Evolutionary conservation across 1,140 invertebrate species (phyloP).

Genomic region (Plutomurus gul): DNA sequence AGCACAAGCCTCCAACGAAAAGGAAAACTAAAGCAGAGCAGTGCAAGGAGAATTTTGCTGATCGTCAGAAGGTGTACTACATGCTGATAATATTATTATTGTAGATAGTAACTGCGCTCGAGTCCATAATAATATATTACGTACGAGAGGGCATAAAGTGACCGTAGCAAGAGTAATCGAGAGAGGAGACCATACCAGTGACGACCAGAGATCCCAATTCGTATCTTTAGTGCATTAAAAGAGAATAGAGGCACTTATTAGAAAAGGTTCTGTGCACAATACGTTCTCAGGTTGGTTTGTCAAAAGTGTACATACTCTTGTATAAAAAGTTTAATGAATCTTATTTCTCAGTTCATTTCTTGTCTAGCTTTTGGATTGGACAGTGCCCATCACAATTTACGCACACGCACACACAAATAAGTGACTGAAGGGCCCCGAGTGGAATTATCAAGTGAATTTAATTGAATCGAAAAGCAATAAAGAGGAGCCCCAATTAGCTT

Average conservation of each 20-base stretch:
- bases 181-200: no score
- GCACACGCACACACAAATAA: not conserved
- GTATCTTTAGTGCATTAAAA: no score
- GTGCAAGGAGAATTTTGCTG: not conserved
- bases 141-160: no score
- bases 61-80: no score
- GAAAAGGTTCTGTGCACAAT: no score
- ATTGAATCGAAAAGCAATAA: not conserved
- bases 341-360: constrained; percentile 32
- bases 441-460: not conserved
- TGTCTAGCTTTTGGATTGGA: constrained; percentile 19
- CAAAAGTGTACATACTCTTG: constrained; percentile 28
- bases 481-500: not conserved
- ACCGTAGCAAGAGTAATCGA: no score
- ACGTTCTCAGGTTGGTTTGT: constrained; percentile 8
- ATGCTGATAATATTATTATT: not conserved
- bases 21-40: constrained; percentile 21
- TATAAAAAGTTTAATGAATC: constrained; percentile 38
- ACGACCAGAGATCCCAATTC: no score
- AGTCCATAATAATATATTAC: no score
- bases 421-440: not conserved
- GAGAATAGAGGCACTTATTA: not conserved
- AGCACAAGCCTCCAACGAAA: not conserved
- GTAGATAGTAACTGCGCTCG: no score
- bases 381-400: constrained; percentile 10